Base-by-base conservation (phyloP, 2,888 invertebrate species). In the Cepaea hortensis region DNA sequence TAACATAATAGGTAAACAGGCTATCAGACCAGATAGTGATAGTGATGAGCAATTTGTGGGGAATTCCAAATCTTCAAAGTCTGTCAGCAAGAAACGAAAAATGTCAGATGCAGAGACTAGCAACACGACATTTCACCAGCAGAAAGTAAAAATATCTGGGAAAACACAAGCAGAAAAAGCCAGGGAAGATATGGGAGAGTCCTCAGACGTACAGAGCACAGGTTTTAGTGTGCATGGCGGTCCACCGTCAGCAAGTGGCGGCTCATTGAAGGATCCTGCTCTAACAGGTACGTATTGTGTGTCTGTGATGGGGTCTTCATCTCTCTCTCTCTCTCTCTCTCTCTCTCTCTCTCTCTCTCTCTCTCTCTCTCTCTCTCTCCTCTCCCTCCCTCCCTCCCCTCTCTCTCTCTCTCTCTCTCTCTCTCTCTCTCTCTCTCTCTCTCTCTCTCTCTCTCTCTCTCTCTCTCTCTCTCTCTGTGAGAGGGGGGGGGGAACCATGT, bases 181-280 rank as follows among this genome's bases (percentile, higher is more conserved):
- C 62, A 73, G 35, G 55, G 85, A 85, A 6, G 75, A 81, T 35
- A 6, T 7, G 0, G 73, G 73, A 48, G 81, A 85, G n/a, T 77
- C 77, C 7, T 20, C 86, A 82, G 82, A 86, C 68, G 50, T 23
- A 76, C 86, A 86, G 76, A 87, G 87, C 84, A 87, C 87, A 35
- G 87, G 87, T 35, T 87, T 87, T 20, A 84, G 83, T 55, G 68
- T 87, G 15, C 84, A 81, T 50, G 81, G 50, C 20, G 77, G 55
- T 68, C 85, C 62, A n/a, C 73, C 81, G 72, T 7, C 65, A n/a
- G 85, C 80, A 11, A 85, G 85, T 75, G 85, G 85, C 48, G 81
- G 81, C n/a, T 85, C 85, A 20, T 15, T 55, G 75, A 84, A 84
- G 65, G 84, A 75, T 50, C 70, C 81, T 65, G 72, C 11, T 70